phyloP scores from a whole-genome alignment of 2,888 invertebrate genomes.

The Hirtodrosophila histrioides region DNA sequence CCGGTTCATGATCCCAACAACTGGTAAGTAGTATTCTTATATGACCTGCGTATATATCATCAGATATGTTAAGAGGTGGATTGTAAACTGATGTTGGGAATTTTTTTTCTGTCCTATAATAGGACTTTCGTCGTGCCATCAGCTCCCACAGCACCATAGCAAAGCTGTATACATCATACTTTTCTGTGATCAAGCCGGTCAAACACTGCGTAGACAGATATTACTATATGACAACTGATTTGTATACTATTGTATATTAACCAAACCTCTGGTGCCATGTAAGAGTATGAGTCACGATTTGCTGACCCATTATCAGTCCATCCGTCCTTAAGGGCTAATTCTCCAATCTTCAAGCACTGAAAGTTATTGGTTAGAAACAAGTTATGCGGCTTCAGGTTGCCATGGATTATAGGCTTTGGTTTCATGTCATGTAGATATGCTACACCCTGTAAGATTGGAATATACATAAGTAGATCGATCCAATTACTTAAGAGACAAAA shows the following conservation, averaged over 20 bases:
- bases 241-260: not conserved
- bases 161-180: slow-evolving; percentile 22
- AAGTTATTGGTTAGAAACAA: slow-evolving; percentile 15
- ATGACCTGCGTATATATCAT: not conserved
- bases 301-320: not conserved
- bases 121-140: not conserved
- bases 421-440: slow-evolving; percentile 9
- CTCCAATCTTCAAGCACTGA: slow-evolving; percentile 19
- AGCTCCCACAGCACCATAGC: slow-evolving; percentile 21
- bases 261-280: slow-evolving; percentile 15
- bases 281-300: not conserved
- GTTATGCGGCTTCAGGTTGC: slow-evolving; percentile 16
- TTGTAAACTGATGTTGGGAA: not conserved
- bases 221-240: no score
- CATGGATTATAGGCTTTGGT: slow-evolving; percentile 9
- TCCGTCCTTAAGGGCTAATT: not conserved
- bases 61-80: not conserved
- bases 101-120: not conserved
- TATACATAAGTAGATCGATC: not conserved
- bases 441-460: slow-evolving; percentile 7
- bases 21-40: slow-evolving; percentile 6
- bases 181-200: not conserved
- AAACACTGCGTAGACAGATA: no score
- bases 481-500: not conserved
- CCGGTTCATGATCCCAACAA: not conserved